These are phyloP conservation scores for Doryteuthis pealeii DNA, from an alignment of 1,140 invertebrate genomes.

Conservation along the genomic window DNA sequence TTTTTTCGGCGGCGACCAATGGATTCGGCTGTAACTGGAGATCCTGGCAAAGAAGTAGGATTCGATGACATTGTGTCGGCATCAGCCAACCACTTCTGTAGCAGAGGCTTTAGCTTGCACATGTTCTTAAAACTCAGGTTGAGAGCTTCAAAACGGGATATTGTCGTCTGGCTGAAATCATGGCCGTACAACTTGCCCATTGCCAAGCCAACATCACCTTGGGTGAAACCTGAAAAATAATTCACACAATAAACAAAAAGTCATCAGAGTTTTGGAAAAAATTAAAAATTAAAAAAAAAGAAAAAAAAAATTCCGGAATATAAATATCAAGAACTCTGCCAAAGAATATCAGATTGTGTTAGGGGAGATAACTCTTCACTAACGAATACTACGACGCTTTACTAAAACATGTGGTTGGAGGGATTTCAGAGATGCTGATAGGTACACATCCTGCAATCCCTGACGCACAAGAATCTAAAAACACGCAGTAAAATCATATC, in stretches of 20 bases:
- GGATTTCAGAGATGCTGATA: no score
- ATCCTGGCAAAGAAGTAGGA: slow-evolving; percentile 34
- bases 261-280: no score
- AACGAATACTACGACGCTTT: no score
- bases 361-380: no score
- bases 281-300: no score
- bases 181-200: slow-evolving; percentile 99
- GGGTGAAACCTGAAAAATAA: slow-evolving; percentile 82
- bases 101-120: slow-evolving; percentile 96
- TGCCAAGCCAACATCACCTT: slow-evolving; percentile 96
- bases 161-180: slow-evolving; percentile 98
- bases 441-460: no score
- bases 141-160: slow-evolving; percentile 95
- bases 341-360: no score
- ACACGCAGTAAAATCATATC: no score
- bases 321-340: no score
- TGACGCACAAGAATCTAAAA: no score
- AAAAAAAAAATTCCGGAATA: no score
- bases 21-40: slow-evolving; percentile 40
- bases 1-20: slow-evolving; percentile 82
- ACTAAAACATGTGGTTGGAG: no score
- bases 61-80: slow-evolving; percentile 70
- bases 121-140: slow-evolving; percentile 99
- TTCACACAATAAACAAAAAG: not conserved
- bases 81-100: slow-evolving; percentile 97